Evolutionary conservation across 2,113 vertebrate genomes (phyloP).

Genomic region (Pao palembangensis): DNA sequence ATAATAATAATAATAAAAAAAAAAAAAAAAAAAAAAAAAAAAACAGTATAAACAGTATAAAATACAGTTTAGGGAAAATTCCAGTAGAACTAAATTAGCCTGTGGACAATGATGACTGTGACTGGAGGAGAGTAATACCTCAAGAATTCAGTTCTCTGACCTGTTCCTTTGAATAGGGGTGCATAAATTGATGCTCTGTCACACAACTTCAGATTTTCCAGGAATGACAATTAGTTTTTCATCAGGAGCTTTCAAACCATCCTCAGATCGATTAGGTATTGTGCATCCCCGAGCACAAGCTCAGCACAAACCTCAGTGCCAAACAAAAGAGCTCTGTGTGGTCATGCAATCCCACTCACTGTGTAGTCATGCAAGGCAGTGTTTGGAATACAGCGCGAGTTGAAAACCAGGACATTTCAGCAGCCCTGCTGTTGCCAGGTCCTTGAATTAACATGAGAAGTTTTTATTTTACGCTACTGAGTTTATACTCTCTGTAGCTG

Average conservation of each 20-base stretch:
- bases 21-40: too few relatives aligned
- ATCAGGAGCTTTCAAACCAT: neutral
- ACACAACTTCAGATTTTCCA: conserved; percentile 1
- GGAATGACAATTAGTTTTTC: neutral
- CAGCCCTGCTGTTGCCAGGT: neutral
- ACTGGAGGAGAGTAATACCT: too few relatives aligned
- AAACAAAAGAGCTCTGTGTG: neutral
- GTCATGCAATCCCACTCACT: neutral
- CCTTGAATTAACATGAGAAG: neutral
- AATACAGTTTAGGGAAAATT: too few relatives aligned
- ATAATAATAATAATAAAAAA: too few relatives aligned
- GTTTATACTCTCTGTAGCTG: neutral
- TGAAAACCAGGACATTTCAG: neutral
- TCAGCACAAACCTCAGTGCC: too few relatives aligned
- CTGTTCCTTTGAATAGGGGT: too few relatives aligned
- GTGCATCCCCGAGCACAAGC: too few relatives aligned
- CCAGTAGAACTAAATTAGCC: too few relatives aligned
- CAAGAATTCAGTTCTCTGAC: too few relatives aligned
- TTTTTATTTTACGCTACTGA: neutral
- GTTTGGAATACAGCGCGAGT: neutral
- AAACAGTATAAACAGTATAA: too few relatives aligned
- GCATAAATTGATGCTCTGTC: neutral
- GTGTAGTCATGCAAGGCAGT: neutral
- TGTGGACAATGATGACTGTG: too few relatives aligned
- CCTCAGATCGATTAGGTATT: too few relatives aligned